Base-by-base conservation (phyloP, 2,888 invertebrate genomes). In the Acleris sparsana region DNA sequence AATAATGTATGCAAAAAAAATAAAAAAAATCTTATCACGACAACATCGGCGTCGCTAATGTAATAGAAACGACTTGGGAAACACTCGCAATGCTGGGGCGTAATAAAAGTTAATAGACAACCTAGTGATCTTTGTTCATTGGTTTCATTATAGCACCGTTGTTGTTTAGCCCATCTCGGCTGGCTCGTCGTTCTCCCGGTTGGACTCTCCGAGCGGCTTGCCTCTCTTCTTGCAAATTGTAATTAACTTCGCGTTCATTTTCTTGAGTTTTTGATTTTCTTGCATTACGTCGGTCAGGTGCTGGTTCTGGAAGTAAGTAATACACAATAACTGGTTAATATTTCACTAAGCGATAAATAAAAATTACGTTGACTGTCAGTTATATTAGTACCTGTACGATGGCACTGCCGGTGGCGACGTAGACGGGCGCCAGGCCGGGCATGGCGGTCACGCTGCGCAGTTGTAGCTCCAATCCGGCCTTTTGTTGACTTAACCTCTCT, bases 221-320 rank as follows among this genome's bases (percentile, higher is more conserved):
- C 85, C 85, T 53, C 93, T 85, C 68, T 88, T 88, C 70, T 91
- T 92, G 71, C 93, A 94, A 33, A 93, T 75, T 5, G 78, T 81
- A 18, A 93, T 84, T 57, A 94, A 80, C 55, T 88, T 86, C 0
- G 84, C 81, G 52, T 93, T 93, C 1, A 92, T 86, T 67, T 86
- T 93, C 76, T 93, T 93, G 16, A 94, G 76, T 77, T 92, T 93
- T 55, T 88, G 81, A 69, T 94, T 90, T 74, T 89, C 92, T 70
- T 86, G 88, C 82, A 92, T 84, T n/a, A 89, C 85, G 63, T 92
- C 90, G 0, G 88, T 84, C 53, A 92, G 68, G 72, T 92, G 86
- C 76, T 93, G 92, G 67, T 90, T 92, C 93, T 94, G 83, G n/a
- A 82, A 80, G 13, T 39, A 13, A 39, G 9, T 33, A 39, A 39